Evolutionary conservation across 2,888 invertebrate genomes (phyloP), one percentile per base, ranked within the genome.

Genomic region (Cyclophora punctaria): DNA sequence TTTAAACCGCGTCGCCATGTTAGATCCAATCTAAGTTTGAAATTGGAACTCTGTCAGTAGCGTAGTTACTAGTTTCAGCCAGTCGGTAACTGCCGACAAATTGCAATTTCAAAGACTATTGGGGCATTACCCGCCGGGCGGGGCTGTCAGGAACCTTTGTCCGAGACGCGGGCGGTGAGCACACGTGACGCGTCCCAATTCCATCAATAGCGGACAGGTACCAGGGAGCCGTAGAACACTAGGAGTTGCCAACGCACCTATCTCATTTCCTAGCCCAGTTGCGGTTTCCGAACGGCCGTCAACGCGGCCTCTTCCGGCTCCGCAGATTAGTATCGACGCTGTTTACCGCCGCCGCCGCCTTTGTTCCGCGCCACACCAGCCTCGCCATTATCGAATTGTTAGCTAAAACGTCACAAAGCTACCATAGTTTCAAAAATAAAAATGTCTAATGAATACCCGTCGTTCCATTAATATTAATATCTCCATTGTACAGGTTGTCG

Each of bases 191-290:
- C 59, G 75, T 66, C 75, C 80, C 75, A 78, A 80, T 82, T 79
- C 77, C 65, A 77, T 76, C 74, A 76, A 66, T 52, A 55, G 56
- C 59, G 58, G 66, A 60, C 65, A 68, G 64, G 63, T 63, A 69
- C 69, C 68, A 69, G 66, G 66, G 60, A 48, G 50, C 62, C 73
- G 74, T 63, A 74, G 69, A 70, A 68, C 66, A 66, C 67, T 67
- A 73, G 74, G 70, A 79, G 80, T 75, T 82, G 77, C 74, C 69
- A 75, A 72, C 44, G 77, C 78, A 80, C 75, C 83, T 87, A 88
- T 87, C 87, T 87, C 87, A 87, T 88, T 87, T 88, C 87, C 87
- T 85, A 87, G 83, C 85, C 83, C 86, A 84, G 86, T 85, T 82
- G 83, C 72, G 78, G 83, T 67, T 84, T 86, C 86, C 85, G 86